phyloP scores from a whole-genome alignment of 2,113 vertebrate genomes.

The Melanocharis versteri region DNA sequence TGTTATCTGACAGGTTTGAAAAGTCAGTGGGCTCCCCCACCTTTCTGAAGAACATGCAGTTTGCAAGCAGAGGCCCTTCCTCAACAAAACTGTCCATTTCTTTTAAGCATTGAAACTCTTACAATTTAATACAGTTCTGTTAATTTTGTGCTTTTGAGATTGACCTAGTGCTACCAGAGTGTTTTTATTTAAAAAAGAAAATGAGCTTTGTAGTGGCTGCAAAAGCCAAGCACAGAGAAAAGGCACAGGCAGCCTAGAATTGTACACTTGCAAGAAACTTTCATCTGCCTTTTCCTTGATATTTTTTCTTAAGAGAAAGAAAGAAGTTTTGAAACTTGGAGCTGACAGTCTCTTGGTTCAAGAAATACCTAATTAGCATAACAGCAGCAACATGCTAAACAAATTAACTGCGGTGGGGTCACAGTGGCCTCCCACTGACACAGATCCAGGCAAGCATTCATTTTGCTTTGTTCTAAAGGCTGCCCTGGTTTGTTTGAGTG shows the following conservation, averaged over 20 bases:
- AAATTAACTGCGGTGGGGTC: conserved; percentile 28
- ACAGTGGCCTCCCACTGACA: conserved; percentile 24
- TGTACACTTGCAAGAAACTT: not conserved
- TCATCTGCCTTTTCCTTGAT: not conserved
- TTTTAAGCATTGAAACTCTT: not conserved
- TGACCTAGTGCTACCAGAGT: not conserved
- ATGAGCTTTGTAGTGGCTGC: not conserved
- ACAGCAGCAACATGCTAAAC: conserved; percentile 33
- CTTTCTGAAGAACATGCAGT: not conserved
- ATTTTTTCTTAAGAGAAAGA: not conserved
- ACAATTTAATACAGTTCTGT: not conserved
- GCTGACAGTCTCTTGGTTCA: conserved; percentile 20
- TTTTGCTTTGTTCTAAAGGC: conserved; percentile 46
- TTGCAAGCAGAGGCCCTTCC: not conserved
- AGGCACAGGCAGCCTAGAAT: not conserved
- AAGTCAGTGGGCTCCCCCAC: not conserved
- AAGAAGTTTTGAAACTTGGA: not conserved
- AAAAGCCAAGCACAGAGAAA: not conserved
- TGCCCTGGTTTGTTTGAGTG: not conserved
- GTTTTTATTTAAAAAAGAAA: not conserved
- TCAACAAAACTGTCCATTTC: not conserved
- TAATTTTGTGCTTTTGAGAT: not conserved
- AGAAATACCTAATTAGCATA: conserved; percentile 37
- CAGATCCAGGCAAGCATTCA: conserved; percentile 24
- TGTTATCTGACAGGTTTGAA: not conserved